These are phyloP conservation scores for Peromyscus attwateri DNA, from an alignment of 2,797 vertebrate species.

Conservation along the genomic window DNA sequence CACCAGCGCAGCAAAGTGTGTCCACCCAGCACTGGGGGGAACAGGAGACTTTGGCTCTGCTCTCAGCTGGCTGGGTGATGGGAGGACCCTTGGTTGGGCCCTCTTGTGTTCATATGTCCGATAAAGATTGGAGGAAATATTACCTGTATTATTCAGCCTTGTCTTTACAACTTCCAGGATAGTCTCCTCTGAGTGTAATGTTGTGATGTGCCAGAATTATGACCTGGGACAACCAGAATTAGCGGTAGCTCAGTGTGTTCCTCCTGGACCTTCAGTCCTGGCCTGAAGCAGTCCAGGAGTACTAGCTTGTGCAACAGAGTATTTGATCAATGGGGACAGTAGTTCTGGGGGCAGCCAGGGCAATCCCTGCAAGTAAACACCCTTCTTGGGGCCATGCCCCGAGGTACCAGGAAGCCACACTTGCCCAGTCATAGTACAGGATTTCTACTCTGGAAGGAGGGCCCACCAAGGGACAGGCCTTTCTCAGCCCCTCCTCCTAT, in stretches of 20 bases:
- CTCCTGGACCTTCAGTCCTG: background rate
- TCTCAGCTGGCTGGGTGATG: background rate
- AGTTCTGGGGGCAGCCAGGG: background rate
- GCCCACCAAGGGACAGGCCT: background rate
- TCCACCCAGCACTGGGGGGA: background rate
- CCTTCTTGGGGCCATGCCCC: background rate
- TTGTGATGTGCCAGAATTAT: background rate
- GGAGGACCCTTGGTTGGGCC: background rate
- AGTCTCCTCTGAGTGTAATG: background rate
- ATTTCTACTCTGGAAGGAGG: background rate
- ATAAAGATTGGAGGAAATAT: background rate
- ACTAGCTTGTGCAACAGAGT: background rate
- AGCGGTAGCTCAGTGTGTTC: background rate
- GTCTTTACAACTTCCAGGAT: background rate
- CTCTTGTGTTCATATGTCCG: background rate
- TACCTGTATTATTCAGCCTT: background rate
- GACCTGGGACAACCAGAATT: background rate
- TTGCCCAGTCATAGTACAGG: accelerated
- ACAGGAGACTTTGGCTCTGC: background rate
- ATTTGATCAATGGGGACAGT: background rate
- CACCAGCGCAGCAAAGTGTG: background rate
- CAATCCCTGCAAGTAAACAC: background rate
- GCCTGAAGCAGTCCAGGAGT: background rate
- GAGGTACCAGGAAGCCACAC: background rate
- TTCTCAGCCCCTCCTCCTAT: background rate